These are phyloP conservation scores for Triplophysa tibetana DNA, from an alignment of 2,113 vertebrate species.

Conservation along the genomic window DNA sequence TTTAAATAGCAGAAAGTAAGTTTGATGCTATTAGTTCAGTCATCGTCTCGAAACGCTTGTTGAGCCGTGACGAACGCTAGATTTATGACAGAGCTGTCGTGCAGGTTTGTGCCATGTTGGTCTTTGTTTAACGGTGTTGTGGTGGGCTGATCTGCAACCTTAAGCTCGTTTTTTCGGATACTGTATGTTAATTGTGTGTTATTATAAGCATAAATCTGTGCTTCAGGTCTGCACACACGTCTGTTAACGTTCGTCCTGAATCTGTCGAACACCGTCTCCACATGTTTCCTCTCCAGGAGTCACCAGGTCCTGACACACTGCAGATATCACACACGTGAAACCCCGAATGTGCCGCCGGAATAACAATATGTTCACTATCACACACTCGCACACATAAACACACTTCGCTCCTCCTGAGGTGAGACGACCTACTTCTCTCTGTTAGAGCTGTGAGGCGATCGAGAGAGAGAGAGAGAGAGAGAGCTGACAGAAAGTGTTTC, in stretches of 20 bases:
- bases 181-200: too few species aligned
- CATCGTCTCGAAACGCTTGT: neutral
- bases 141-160: neutral
- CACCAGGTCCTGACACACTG: neutral
- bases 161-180: too few species aligned
- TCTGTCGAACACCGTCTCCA: neutral
- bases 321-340: neutral
- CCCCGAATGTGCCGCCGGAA: neutral
- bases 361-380: slow-evolving; percentile 31
- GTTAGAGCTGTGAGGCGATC: slow-evolving; percentile 24
- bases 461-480: slow-evolving; percentile 10
- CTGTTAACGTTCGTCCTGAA: too few species aligned
- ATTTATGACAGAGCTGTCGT: neutral
- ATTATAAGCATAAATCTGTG: too few species aligned
- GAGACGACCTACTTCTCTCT: slow-evolving; percentile 43
- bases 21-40: neutral
- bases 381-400: slow-evolving; percentile 11
- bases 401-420: slow-evolving; percentile 27
- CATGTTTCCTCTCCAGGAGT: slow-evolving; percentile 17
- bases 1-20: neutral
- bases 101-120: neutral
- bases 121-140: neutral
- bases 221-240: too few species aligned
- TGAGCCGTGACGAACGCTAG: too few species aligned
- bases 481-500: slow-evolving; percentile 25